A percentile compares a stretch with the other conserved stretches of the same genome.
Conservation (phyloP, 2,113 vertebrate genomes). For the Oncorhynchus keta region DNA sequence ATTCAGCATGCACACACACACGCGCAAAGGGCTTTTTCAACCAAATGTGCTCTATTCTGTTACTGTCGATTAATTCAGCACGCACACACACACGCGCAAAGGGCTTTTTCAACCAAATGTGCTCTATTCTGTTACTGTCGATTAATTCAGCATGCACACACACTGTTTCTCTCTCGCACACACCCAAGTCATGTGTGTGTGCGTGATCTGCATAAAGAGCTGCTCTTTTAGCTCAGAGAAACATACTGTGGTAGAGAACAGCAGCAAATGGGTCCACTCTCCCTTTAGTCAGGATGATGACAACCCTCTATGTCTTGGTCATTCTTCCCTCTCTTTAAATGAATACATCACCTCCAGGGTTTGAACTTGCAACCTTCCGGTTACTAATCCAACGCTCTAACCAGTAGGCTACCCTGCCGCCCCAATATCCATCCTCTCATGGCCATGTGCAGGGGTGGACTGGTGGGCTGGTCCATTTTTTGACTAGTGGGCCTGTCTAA, state of each 20-base stretch:
- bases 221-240: not conserved
- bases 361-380: no score
- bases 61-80: no score
- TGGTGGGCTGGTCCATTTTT: not conserved
- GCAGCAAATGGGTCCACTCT: not conserved
- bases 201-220: not conserved
- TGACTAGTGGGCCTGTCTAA: no score
- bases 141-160: not conserved
- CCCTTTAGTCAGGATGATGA: not conserved
- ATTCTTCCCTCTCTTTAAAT: not conserved
- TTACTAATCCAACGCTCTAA: no score
- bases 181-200: not conserved
- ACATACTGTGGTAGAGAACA: no score
- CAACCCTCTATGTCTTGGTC: not conserved
- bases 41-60: no score
- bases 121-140: not conserved
- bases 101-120: not conserved
- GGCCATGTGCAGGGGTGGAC: not conserved
- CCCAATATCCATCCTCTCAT: not conserved
- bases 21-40: no score
- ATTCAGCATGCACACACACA: not conserved
- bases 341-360: not conserved
- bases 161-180: conserved; percentile 8
- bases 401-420: no score
- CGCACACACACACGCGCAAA: not conserved